phyloP scores from a whole-genome alignment of 53 echinoderm and acorn worm genomes.

The Temnopleurus reevesii region DNA sequence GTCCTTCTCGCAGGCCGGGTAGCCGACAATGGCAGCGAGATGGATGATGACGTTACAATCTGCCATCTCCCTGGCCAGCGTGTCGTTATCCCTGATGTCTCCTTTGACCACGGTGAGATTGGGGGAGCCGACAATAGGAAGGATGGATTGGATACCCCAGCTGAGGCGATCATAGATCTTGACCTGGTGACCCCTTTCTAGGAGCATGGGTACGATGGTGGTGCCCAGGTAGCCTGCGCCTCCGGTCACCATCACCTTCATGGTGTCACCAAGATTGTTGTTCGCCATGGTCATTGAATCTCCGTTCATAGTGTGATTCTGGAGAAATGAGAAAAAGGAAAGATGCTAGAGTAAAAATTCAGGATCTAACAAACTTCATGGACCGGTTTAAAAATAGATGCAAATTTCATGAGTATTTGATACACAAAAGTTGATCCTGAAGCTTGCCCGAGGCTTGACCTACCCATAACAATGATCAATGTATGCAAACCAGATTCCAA shows the following conservation, averaged over 20 bases:
- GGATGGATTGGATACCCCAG: constrained; percentile 73
- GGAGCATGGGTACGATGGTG: constrained; percentile 73
- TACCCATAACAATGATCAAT: too few species aligned
- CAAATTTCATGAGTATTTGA: not conserved
- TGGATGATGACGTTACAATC: constrained; percentile 75
- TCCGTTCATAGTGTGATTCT: constrained; percentile 43
- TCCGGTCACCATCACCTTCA: constrained; percentile 76
- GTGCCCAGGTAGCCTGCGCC: constrained; percentile 87
- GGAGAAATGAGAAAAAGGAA: not conserved
- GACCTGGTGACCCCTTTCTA: constrained; percentile 65
- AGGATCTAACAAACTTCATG: not conserved
- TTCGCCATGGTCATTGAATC: not conserved
- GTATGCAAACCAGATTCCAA: too few species aligned
- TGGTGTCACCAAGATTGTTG: constrained; percentile 11
- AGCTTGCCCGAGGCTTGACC: not conserved
- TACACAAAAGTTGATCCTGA: not conserved
- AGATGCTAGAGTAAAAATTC: not conserved
- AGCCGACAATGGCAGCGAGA: constrained; percentile 87
- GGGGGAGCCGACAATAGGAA: constrained; percentile 60
- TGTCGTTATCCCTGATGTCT: constrained; percentile 61
- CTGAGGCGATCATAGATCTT: constrained; percentile 74
- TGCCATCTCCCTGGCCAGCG: constrained; percentile 62
- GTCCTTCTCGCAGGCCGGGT: constrained; percentile 85
- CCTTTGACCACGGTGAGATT: constrained; percentile 67
- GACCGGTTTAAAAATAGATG: not conserved